Evolutionary conservation across 2,113 vertebrate species (phyloP).

Genomic region (Mus musculus): DNA sequence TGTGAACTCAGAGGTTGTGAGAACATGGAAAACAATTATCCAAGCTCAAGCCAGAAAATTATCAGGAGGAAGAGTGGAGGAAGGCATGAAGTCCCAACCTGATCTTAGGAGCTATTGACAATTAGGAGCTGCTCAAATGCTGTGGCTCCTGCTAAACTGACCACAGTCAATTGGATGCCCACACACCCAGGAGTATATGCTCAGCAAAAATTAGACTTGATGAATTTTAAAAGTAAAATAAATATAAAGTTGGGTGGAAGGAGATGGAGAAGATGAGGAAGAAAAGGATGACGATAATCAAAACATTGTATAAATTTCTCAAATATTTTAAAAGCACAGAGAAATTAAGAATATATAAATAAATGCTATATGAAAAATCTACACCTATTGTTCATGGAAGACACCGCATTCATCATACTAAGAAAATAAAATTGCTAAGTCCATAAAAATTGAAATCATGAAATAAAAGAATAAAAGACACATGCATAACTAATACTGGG

Average conservation of each 20-base stretch:
- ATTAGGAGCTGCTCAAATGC: background rate
- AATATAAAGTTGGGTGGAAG: background rate
- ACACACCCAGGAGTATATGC: background rate
- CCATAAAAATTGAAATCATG: background rate
- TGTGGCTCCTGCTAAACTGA: background rate
- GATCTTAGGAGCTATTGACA: background rate
- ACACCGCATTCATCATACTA: background rate
- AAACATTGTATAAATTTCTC: background rate
- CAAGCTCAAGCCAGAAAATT: background rate
- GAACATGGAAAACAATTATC: background rate
- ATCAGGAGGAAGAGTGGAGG: background rate
- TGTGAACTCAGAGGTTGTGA: background rate
- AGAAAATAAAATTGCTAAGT: background rate
- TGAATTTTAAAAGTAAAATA: background rate
- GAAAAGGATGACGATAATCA: background rate
- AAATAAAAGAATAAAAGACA: constrained; percentile 19
- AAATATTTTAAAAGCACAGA: background rate
- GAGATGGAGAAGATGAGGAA: background rate
- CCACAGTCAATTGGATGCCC: too few relatives aligned
- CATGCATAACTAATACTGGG: background rate
- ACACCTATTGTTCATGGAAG: background rate
- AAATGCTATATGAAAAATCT: background rate
- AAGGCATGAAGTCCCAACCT: too few relatives aligned
- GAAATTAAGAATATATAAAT: background rate
- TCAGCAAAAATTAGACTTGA: background rate